Base-by-base conservation (phyloP, 92 coral and sea anemone genomes). In the Porites evermanni region DNA sequence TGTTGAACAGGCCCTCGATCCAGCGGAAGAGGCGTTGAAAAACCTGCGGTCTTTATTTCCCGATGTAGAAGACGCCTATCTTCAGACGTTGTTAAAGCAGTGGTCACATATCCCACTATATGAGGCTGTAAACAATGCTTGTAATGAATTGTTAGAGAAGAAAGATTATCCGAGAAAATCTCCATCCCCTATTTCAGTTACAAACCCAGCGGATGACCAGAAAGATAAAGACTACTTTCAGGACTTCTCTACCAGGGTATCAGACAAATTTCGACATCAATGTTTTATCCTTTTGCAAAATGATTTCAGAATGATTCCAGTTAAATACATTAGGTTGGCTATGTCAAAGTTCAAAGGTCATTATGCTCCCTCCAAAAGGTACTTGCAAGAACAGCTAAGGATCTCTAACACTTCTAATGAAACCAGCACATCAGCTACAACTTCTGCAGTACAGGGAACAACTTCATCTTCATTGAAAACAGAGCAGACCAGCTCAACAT, bases 281-380 rank as follows among this genome's bases (percentile, higher is more conserved):
- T 93, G 99, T 80, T 24, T 77, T 52, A 13, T 19, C 6, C 74
- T 93, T n/a, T 88, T 97, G 10, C 87, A 84, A 51, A 88, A 92
- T 73, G 97, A 97, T n/a, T 97, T 95, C 80, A 91, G 88, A n/a
- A 86, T 20, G 61, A 79, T 97, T 9, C 74, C 90, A 18, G 86
- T 90, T 47, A 78, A 12, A 29, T 89, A 95, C 64, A 95, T 97
- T 1, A 89, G 93, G 32, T 67, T 4, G 12, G 94, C 89, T 18
- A 56, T 89, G 91, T 20, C 16, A 10, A 90, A 86, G 63, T 91
- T 79, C 81, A 76, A 76, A 3, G 12, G 32, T 50, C 99, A 97
- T 75, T 97, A 97, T 79, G 99, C 99, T 2, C 98, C 99, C 3
- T 82, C 93, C 18, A 90, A 87, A 67, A 93, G 94, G 69, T 85